Evolutionary conservation across 2,113 vertebrate species (phyloP).

Genomic region (Acanthisitta chloris): DNA sequence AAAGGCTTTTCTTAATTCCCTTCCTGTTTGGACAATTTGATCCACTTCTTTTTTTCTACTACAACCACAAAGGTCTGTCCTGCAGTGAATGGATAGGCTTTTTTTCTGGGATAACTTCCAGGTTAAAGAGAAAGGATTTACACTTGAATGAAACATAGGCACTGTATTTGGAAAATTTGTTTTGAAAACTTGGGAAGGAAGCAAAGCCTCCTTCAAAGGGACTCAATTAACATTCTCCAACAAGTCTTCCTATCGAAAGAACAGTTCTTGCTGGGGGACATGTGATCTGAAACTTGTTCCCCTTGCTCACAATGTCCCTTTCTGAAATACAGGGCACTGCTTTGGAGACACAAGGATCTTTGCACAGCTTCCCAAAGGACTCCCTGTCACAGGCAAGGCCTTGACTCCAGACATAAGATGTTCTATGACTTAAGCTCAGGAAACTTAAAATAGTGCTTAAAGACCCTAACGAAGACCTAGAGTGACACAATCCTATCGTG

Average conservation of each 20-base stretch:
- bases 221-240: slow-evolving; percentile 55
- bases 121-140: slow-evolving; percentile 63
- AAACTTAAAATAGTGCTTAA: neutral
- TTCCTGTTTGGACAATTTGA: slow-evolving; percentile 45
- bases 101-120: slow-evolving; percentile 62
- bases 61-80: slow-evolving; percentile 2
- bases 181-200: slow-evolving; percentile 65
- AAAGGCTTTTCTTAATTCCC: slow-evolving; percentile 24
- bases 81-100: slow-evolving; percentile 34
- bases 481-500: neutral
- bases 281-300: slow-evolving; percentile 4
- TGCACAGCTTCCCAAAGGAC: neutral
- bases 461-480: neutral
- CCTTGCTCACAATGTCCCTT: slow-evolving; percentile 5
- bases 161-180: slow-evolving; percentile 51
- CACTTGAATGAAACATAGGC: slow-evolving; percentile 60
- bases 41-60: neutral
- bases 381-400: neutral
- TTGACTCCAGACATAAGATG: neutral
- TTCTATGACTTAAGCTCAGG: neutral
- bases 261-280: neutral
- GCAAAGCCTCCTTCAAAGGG: slow-evolving; percentile 51
- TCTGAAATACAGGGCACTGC: neutral
- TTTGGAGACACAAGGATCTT: neutral
- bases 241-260: slow-evolving; percentile 33